Conservation (phyloP, 2,113 vertebrate genomes). For the Apeltes quadracus region DNA sequence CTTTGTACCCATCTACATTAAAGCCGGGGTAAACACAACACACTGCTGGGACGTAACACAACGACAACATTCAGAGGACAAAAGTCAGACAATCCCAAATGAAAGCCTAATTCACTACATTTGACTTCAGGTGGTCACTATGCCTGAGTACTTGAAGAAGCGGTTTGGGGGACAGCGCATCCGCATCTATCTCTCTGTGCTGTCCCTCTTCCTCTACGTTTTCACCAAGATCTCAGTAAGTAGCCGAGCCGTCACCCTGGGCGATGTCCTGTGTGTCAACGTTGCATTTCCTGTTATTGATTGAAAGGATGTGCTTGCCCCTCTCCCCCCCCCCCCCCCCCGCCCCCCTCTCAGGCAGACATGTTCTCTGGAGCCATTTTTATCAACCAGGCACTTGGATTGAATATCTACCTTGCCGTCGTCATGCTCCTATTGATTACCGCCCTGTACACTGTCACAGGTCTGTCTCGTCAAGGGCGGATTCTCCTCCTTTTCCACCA, state of each 20-base stretch:
- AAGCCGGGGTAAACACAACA: slow-evolving; percentile 88
- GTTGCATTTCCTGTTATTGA: not conserved
- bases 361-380: slow-evolving; percentile 95
- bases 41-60: not conserved
- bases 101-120: slow-evolving; percentile 1
- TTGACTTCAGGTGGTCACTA: slow-evolving; percentile 88
- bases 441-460: slow-evolving; percentile 93
- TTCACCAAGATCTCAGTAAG: slow-evolving; percentile 99
- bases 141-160: slow-evolving; percentile 96
- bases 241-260: slow-evolving; percentile 3
- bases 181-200: slow-evolving; percentile 90
- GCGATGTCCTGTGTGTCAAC: not conserved
- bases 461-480: slow-evolving; percentile 64
- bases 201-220: slow-evolving; percentile 90
- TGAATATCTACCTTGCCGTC: slow-evolving; percentile 93
- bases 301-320: not conserved
- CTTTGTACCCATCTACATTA: slow-evolving; percentile 96
- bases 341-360: slow-evolving; percentile 85
- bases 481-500: not conserved
- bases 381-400: slow-evolving; percentile 88
- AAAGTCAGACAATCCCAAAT: not conserved
- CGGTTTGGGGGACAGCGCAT: slow-evolving; percentile 94
- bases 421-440: slow-evolving; percentile 87
- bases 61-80: not conserved
- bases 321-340: no score